A percentile compares a stretch with the other conserved stretches of the same genome.
Conservation (phyloP, 2,113 vertebrate species). For the Egretta garzetta region DNA sequence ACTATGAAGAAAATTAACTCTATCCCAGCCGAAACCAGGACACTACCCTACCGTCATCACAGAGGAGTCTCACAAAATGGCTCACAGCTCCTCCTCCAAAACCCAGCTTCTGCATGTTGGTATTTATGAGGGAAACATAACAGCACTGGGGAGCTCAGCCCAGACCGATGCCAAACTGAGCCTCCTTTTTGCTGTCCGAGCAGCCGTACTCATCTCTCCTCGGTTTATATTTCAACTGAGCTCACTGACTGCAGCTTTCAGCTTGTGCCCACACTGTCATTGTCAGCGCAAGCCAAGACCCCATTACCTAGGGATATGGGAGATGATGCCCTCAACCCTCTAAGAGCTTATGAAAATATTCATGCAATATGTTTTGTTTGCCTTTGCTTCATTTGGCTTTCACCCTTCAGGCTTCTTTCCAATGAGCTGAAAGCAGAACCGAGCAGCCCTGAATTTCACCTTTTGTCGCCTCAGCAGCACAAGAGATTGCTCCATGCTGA, state of each 20-base stretch:
- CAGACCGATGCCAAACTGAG: not conserved
- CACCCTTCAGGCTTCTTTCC: not conserved
- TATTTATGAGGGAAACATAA: not conserved
- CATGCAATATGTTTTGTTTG: not conserved
- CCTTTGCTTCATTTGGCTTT: not conserved
- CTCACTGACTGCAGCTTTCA: not conserved
- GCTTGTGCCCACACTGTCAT: not conserved
- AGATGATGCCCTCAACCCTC: not conserved
- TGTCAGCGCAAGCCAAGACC: not conserved
- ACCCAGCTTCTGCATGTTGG: not conserved
- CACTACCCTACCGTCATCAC: not conserved
- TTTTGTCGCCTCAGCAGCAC: accelerated
- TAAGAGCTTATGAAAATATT: not conserved
- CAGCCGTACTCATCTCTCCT: not conserved
- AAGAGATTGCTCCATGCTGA: not conserved
- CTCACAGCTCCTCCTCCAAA: not conserved
- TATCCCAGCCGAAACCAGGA: too few relatives aligned
- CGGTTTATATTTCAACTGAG: not conserved
- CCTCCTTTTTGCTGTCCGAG: not conserved
- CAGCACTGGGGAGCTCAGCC: not conserved
- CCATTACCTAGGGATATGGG: not conserved
- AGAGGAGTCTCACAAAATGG: not conserved
- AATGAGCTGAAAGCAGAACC: not conserved
- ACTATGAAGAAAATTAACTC: too few relatives aligned
- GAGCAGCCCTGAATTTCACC: not conserved